Conservation (phyloP, 2,113 vertebrate species). For the Turnix velox region DNA sequence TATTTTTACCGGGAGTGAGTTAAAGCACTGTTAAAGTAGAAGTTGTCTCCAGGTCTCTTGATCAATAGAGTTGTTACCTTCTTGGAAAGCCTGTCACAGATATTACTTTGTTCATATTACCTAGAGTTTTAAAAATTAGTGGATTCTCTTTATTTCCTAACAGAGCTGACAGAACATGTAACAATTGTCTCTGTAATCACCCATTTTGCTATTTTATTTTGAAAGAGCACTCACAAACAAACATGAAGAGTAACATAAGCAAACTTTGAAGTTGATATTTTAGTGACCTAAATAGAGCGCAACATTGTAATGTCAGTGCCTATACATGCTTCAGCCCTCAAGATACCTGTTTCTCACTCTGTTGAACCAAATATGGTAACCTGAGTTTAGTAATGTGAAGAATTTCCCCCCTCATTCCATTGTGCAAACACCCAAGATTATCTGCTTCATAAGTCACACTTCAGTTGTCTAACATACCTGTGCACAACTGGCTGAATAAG, state of each 20-base stretch:
- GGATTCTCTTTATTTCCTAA: neutral
- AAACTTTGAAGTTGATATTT: neutral
- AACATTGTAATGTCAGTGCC: neutral
- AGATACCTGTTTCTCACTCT: neutral
- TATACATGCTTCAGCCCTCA: neutral
- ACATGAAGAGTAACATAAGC: neutral
- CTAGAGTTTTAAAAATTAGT: neutral
- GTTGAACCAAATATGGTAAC: neutral
- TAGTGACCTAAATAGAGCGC: neutral
- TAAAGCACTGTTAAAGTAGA: neutral
- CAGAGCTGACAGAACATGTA: neutral
- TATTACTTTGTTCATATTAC: neutral
- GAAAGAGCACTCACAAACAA: neutral
- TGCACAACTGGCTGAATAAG: neutral
- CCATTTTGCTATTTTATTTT: neutral
- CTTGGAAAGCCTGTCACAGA: neutral
- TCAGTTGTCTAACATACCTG: neutral
- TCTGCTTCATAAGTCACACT: neutral
- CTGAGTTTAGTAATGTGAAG: neutral
- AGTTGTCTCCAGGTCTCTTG: neutral
- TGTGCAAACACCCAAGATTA: neutral
- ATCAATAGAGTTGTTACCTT: rapidly evolving
- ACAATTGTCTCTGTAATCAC: neutral
- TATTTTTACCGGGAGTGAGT: neutral
- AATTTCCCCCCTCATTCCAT: neutral